phyloP scores from a whole-genome alignment of 2,888 invertebrate genomes.

The Drosophila mayaguana region DNA sequence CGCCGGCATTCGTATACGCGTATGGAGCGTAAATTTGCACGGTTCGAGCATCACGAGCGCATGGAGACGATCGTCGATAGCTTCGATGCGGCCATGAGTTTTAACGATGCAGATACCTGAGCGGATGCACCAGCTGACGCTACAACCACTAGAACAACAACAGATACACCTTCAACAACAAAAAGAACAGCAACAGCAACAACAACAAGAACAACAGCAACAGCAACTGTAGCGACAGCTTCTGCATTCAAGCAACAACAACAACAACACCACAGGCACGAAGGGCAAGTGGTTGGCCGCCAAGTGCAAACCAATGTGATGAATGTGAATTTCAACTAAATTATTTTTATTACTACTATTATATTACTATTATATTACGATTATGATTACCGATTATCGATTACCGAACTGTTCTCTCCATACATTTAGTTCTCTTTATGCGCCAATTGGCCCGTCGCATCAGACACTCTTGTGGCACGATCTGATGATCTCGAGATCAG shows the following conservation, averaged over 20 bases:
- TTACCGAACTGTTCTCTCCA: constrained; percentile 79
- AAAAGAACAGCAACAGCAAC: neutral
- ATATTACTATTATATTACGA: constrained; percentile 58
- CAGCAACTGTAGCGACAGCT: constrained; percentile 5
- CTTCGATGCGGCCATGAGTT: constrained; percentile 82
- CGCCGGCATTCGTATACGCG: constrained; percentile 54
- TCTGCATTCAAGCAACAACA: constrained; percentile 3
- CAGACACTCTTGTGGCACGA: neutral
- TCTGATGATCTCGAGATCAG: neutral
- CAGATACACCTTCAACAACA: neutral
- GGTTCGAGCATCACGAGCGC: constrained; percentile 81
- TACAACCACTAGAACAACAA: constrained; percentile 23
- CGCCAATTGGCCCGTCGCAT: constrained; percentile 58
- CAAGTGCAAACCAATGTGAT: constrained; percentile 80
- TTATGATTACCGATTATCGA: constrained; percentile 58
- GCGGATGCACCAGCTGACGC: constrained; percentile 32
- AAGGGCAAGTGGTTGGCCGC: constrained; percentile 64
- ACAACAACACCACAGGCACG: constrained; percentile 47
- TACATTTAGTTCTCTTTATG: constrained; percentile 71
- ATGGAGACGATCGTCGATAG: constrained; percentile 83
- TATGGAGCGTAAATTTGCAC: constrained; percentile 71
- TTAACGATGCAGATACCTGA: constrained; percentile 80
- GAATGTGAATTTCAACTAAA: constrained; percentile 83
- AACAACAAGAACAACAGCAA: neutral
- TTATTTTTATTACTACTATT: constrained; percentile 77